Conservation (phyloP, 2,113 vertebrate genomes). For the Holacanthus passer region DNA sequence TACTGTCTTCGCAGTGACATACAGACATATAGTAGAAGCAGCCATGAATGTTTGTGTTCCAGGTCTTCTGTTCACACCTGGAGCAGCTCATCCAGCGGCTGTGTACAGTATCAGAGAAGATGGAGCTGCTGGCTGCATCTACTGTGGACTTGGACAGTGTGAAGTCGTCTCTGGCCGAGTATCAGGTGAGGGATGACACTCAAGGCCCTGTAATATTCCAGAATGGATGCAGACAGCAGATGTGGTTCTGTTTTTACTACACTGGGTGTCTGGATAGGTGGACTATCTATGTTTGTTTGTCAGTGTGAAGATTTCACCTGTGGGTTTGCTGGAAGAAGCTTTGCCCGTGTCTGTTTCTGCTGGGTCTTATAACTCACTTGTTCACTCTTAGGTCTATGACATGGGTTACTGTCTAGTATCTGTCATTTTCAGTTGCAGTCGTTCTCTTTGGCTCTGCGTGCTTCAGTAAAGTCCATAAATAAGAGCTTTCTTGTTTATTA, state of each 20-base stretch:
- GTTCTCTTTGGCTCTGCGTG: not conserved
- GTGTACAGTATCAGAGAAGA: constrained; percentile 79
- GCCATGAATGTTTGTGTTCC: constrained; percentile 32
- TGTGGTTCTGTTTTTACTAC: not conserved
- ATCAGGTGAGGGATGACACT: constrained; percentile 83
- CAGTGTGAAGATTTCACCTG: not conserved
- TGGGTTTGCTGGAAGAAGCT: not conserved
- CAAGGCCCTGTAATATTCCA: not conserved
- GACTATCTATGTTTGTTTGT: too few relatives aligned
- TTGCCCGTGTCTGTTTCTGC: too few relatives aligned
- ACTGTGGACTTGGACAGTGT: constrained; percentile 74
- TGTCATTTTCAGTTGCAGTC: too few relatives aligned
- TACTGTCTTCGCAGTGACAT: not conserved
- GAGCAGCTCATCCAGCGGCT: constrained; percentile 91
- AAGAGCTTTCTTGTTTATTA: too few relatives aligned
- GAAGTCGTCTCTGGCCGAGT: constrained; percentile 86
- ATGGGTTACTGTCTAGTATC: too few relatives aligned
- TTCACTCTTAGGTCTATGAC: not conserved
- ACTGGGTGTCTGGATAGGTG: not conserved
- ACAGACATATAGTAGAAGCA: not conserved
- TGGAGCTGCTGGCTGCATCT: constrained; percentile 79
- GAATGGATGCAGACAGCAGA: not conserved
- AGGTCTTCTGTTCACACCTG: constrained; percentile 92
- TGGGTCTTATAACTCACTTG: not conserved
- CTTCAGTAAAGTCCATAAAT: too few relatives aligned